Conservation (phyloP, 2,888 invertebrate species). For the Epinotia brunnichana region DNA sequence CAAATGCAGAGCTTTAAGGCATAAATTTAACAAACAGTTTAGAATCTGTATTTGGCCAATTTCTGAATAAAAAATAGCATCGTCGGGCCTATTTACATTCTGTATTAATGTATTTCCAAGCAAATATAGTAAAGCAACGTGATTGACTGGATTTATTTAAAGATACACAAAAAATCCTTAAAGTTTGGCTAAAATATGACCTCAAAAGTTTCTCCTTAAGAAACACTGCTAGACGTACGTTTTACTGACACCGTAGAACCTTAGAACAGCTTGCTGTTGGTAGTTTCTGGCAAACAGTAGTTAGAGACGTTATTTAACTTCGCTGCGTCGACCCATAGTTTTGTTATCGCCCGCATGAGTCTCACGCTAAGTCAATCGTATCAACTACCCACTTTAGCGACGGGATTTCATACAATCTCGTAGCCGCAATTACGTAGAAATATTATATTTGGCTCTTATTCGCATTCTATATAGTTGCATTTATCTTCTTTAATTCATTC, state of each 20-base stretch:
- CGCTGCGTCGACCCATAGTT: not conserved
- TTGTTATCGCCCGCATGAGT: not conserved
- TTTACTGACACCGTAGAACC: not conserved
- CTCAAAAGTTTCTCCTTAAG: not conserved
- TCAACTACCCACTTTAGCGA: not conserved
- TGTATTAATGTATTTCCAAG: not conserved
- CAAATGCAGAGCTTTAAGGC: conserved; percentile 16
- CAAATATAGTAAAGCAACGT: not conserved
- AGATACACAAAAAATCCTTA: no score
- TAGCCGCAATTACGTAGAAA: no score
- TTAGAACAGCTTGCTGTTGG: not conserved
- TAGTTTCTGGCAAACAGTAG: not conserved
- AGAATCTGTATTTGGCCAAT: not conserved
- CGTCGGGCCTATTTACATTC: not conserved
- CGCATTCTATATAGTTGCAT: no score
- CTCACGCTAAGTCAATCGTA: not conserved
- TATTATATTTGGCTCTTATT: no score
- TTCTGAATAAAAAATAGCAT: not conserved
- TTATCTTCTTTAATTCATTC: no score
- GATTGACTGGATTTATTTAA: not conserved
- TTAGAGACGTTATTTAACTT: not conserved
- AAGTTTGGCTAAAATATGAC: not conserved
- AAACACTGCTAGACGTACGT: not conserved
- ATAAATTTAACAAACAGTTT: conserved; percentile 13
- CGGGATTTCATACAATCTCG: not conserved